Conservation (phyloP, 2,888 invertebrate genomes). For the Phrixothrix hirtus region DNA sequence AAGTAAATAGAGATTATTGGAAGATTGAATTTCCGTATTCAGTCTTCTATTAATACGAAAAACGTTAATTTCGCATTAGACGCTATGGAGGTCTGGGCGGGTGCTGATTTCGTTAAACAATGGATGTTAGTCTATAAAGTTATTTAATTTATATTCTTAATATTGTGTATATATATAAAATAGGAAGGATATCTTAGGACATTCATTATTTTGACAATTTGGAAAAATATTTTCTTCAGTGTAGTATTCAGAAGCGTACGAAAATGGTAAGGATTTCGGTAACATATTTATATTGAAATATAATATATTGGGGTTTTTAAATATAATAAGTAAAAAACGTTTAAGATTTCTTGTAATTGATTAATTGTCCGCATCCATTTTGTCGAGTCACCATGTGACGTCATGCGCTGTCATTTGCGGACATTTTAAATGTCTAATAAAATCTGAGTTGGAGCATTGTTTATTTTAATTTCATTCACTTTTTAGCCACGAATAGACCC, state of each 20-base stretch:
- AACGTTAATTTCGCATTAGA: slow-evolving; percentile 19
- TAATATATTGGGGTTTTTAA: slow-evolving; percentile 7
- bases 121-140: slow-evolving; percentile 15
- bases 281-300: slow-evolving; percentile 1
- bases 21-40: slow-evolving; percentile 34
- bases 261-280: slow-evolving; percentile 28
- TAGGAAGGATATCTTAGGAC: slow-evolving; percentile 1
- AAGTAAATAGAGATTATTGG: slow-evolving; percentile 27
- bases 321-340: neutral
- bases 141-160: slow-evolving; percentile 8
- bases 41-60: slow-evolving; percentile 28
- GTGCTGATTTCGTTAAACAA: slow-evolving; percentile 20
- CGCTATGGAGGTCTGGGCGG: slow-evolving; percentile 39
- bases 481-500: slow-evolving; percentile 93
- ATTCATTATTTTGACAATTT: slow-evolving; percentile 11
- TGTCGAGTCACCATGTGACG: no score
- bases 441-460: slow-evolving; percentile 1
- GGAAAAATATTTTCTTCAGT: slow-evolving; percentile 13
- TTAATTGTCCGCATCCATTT: no score
- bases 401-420: slow-evolving; percentile 3
- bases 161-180: slow-evolving; percentile 14
- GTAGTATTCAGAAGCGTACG: slow-evolving; percentile 8
- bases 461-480: slow-evolving; percentile 45
- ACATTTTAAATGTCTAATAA: slow-evolving; percentile 12
- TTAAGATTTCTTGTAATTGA: neutral